These are phyloP conservation scores for Loxodonta africana DNA, from an alignment of 2,113 vertebrate species.

Conservation along the genomic window DNA sequence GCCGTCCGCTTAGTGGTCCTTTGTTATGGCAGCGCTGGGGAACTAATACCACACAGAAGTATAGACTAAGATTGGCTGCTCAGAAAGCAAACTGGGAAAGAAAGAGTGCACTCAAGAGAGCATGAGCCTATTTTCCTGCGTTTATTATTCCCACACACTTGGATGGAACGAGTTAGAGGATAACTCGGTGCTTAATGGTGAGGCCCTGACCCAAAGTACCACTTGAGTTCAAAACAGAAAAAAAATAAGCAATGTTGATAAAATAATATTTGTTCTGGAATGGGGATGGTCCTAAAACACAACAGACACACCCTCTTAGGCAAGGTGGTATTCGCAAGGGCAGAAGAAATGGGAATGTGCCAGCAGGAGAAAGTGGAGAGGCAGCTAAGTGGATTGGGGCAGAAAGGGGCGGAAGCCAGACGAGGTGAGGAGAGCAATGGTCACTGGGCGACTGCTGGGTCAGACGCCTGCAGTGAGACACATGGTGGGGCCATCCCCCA, in stretches of 20 bases:
- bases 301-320: accelerated
- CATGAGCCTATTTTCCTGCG: background rate
- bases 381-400: background rate
- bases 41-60: background rate
- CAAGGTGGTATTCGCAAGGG: background rate
- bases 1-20: too few species aligned
- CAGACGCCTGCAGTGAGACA: background rate
- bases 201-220: background rate
- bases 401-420: background rate
- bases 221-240: background rate
- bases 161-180: background rate
- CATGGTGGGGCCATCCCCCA: accelerated
- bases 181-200: background rate
- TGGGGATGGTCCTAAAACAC: background rate
- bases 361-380: too few species aligned
- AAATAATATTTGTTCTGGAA: background rate
- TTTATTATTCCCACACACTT: background rate
- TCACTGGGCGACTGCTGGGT: background rate
- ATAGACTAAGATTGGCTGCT: background rate
- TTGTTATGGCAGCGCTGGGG: too few species aligned
- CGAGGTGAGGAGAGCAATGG: too few species aligned
- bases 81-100: accelerated
- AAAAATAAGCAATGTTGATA: background rate
- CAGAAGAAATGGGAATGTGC: background rate
- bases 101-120: background rate